phyloP scores from a whole-genome alignment of 2,888 invertebrate genomes.

The Drosophila peninsularis region DNA sequence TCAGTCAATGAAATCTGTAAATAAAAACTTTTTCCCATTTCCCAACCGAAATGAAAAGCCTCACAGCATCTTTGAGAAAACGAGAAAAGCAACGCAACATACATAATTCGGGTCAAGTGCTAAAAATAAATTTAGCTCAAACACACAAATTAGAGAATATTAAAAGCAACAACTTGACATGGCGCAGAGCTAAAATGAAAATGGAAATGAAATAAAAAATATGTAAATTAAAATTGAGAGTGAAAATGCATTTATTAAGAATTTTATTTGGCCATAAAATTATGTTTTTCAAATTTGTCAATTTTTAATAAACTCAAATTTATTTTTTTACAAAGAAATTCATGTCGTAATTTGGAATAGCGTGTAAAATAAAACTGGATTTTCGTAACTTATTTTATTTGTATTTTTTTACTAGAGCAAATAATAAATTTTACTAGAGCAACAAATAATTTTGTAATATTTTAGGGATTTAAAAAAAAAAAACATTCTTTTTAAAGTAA shows the following conservation, averaged over 20 bases:
- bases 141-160: conserved; percentile 19
- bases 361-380: neutral
- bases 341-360: neutral
- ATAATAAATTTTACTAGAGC: no score
- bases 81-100: conserved; percentile 23
- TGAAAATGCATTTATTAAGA: neutral
- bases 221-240: neutral
- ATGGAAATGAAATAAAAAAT: conserved; percentile 6
- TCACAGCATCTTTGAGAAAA: conserved; percentile 3
- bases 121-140: conserved; percentile 51
- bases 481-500: no score
- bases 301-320: neutral
- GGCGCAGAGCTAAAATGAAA: neutral
- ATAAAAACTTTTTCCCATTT: conserved; percentile 20
- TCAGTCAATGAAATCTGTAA: conserved; percentile 28
- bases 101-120: conserved; percentile 54
- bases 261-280: neutral
- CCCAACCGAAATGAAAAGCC: conserved; percentile 12
- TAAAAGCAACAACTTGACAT: conserved; percentile 17
- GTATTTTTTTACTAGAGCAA: no score
- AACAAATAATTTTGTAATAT: no score
- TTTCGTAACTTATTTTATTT: no score
- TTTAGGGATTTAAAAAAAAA: no score
- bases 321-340: neutral
- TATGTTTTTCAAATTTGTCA: neutral